A percentile compares a stretch with the other conserved stretches of the same genome.
Conservation (phyloP, 2,888 invertebrate genomes). For the Tipula helvola region DNA sequence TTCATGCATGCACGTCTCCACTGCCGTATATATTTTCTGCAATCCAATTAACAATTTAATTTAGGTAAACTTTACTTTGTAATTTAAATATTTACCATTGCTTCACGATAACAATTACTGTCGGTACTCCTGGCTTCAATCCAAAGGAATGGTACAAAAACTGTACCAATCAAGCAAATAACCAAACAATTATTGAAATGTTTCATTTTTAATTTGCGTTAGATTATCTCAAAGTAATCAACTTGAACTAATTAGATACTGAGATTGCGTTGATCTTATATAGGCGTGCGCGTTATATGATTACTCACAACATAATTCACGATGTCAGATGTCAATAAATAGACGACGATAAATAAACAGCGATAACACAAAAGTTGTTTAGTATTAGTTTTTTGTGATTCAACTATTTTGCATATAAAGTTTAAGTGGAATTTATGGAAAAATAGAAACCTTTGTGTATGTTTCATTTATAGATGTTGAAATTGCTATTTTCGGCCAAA, state of each 20-base stretch:
- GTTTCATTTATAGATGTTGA: too few relatives aligned
- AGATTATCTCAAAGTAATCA: too few relatives aligned
- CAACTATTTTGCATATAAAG: too few relatives aligned
- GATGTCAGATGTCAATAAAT: background rate
- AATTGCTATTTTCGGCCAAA: too few relatives aligned
- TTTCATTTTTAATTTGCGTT: background rate
- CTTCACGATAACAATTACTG: background rate
- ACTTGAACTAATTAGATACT: too few relatives aligned
- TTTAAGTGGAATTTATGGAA: too few relatives aligned
- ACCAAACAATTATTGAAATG: background rate
- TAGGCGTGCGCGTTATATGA: background rate
- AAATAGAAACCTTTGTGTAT: too few relatives aligned
- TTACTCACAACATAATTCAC: background rate
- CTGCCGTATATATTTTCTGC: background rate
- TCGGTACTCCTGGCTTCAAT: background rate
- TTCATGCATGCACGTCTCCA: background rate
- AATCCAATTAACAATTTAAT: background rate
- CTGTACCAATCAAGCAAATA: background rate
- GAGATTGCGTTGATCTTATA: background rate
- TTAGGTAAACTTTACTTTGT: background rate
- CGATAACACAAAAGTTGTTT: background rate
- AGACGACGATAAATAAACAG: background rate
- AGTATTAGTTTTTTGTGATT: too few relatives aligned
- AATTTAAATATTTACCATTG: background rate
- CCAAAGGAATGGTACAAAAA: background rate